These are phyloP conservation scores for Eospalax fontanierii DNA, from an alignment of 2,797 vertebrate species.

Conservation along the genomic window DNA sequence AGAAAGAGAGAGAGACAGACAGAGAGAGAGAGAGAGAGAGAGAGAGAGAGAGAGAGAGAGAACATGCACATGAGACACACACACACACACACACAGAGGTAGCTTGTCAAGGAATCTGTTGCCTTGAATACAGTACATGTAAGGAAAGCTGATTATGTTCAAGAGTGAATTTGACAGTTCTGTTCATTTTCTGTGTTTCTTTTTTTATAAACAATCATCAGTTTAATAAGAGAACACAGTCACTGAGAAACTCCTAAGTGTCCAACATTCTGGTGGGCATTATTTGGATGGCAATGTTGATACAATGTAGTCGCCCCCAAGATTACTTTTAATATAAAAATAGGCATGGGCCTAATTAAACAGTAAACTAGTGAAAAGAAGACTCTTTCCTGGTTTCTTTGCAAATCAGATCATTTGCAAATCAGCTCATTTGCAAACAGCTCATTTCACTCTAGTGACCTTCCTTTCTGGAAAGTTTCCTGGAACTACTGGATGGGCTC, in stretches of 20 bases:
- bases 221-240: slow-evolving; percentile 5
- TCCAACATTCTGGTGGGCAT: neutral
- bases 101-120: neutral
- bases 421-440: neutral
- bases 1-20: no score
- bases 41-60: neutral
- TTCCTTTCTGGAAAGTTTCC: neutral
- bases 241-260: neutral
- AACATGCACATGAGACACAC: neutral
- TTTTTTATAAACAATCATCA: neutral
- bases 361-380: neutral
- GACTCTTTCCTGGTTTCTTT: neutral
- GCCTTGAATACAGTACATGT: neutral
- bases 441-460: neutral
- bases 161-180: neutral
- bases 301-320: neutral
- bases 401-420: neutral
- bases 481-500: neutral
- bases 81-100: no score
- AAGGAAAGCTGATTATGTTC: neutral
- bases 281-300: neutral
- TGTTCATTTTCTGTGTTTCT: neutral
- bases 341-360: neutral
- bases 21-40: neutral
- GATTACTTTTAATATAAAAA: neutral